phyloP scores from a whole-genome alignment of 1,140 invertebrate genomes.

The Geopemphigus sp. region DNA sequence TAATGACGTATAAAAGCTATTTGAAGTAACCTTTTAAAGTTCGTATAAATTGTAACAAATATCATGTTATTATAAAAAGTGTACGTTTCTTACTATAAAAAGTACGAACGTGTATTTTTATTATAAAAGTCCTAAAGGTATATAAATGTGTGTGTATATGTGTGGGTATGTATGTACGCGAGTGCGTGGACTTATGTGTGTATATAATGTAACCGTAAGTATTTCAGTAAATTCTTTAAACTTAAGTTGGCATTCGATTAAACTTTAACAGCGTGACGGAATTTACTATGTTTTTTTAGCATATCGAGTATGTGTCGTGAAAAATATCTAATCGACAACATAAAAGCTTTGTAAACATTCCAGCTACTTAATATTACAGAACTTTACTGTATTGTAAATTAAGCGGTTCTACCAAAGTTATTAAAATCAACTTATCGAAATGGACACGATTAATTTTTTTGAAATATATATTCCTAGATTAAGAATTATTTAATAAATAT shows the following conservation, averaged over 20 bases:
- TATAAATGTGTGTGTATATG: background rate
- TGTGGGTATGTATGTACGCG: background rate
- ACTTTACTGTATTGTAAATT: background rate
- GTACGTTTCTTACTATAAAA: too few relatives aligned
- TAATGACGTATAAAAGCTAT: background rate
- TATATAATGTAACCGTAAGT: background rate
- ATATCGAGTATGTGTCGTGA: background rate
- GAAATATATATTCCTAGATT: too few relatives aligned
- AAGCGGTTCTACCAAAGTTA: background rate
- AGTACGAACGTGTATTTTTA: too few relatives aligned
- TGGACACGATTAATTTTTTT: too few relatives aligned
- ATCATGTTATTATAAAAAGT: too few relatives aligned
- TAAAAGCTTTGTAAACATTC: background rate
- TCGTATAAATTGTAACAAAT: too few relatives aligned
- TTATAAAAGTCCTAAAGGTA: background rate
- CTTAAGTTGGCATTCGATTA: constrained; percentile 11
- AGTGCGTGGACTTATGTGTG: too few relatives aligned
- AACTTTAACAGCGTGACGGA: constrained; percentile 4
- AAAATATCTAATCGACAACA: background rate
- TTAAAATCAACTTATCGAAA: too few relatives aligned
- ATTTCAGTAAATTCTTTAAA: constrained; percentile 14
- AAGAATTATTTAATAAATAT: too few relatives aligned
- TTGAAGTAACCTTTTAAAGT: too few relatives aligned
- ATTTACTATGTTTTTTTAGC: background rate
- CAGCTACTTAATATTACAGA: background rate